These are phyloP conservation scores for Aphelinus certus DNA, from an alignment of 1,140 invertebrate genomes.

Conservation along the genomic window DNA sequence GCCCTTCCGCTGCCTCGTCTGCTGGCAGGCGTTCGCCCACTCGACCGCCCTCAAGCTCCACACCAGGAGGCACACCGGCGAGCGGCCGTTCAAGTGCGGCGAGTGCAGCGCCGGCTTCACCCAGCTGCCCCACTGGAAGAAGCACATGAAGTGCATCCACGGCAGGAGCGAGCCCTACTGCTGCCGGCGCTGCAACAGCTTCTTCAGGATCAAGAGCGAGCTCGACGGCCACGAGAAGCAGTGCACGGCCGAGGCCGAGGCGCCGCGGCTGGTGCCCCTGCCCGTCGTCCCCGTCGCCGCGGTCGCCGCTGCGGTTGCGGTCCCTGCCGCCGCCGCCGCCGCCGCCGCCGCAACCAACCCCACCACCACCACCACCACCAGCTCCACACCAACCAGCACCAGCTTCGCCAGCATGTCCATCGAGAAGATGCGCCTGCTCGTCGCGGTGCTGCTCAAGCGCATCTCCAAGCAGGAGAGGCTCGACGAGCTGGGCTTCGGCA, in stretches of 20 bases:
- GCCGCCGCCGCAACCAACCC: slow-evolving; percentile 2
- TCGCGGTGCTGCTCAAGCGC: slow-evolving; percentile 82
- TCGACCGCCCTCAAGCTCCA: slow-evolving; percentile 85
- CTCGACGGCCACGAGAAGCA: slow-evolving; percentile 71
- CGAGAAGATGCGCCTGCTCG: slow-evolving; percentile 78
- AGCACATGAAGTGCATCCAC: slow-evolving; percentile 84
- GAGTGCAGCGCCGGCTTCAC: slow-evolving; percentile 77
- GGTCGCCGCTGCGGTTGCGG: background rate
- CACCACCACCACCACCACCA: background rate
- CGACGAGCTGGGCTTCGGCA: slow-evolving; percentile 81
- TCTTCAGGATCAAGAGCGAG: slow-evolving; percentile 80
- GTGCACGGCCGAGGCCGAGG: slow-evolving; percentile 72
- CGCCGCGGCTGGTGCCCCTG: slow-evolving; percentile 74
- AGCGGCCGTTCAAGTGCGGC: slow-evolving; percentile 82
- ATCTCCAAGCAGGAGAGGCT: slow-evolving; percentile 82
- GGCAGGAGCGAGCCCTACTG: slow-evolving; percentile 78
- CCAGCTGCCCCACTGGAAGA: slow-evolving; percentile 82
- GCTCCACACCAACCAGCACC: background rate
- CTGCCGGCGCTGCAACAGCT: slow-evolving; percentile 75
- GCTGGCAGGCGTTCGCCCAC: slow-evolving; percentile 83
- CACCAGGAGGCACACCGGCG: slow-evolving; percentile 80
- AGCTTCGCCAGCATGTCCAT: slow-evolving; percentile 69
- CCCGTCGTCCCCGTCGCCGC: background rate
- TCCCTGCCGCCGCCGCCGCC: background rate
- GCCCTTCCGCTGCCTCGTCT: slow-evolving; percentile 83